Evolutionary conservation across 2,888 invertebrate genomes (phyloP).

Genomic region (Cantharis rufa): DNA sequence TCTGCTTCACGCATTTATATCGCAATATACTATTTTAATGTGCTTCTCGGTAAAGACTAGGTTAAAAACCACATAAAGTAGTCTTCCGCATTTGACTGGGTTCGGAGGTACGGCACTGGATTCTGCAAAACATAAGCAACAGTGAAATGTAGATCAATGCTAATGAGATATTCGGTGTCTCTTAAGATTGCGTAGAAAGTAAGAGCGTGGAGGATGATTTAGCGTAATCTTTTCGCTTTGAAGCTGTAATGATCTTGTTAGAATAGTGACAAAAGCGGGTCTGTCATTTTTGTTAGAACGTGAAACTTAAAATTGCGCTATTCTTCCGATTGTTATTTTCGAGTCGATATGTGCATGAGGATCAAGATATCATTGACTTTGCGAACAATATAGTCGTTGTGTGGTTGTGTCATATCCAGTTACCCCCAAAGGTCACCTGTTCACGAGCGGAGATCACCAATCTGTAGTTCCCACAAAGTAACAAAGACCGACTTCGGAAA

Average conservation of each 20-base stretch:
- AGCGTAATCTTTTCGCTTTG: not conserved
- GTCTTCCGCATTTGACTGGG: too few relatives aligned
- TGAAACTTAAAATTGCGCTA: not conserved
- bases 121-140: not conserved
- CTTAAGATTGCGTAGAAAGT: not conserved
- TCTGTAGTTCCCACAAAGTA: slow-evolving; percentile 48
- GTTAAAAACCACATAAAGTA: too few relatives aligned
- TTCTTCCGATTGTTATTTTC: slow-evolving; percentile 10
- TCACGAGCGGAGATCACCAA: slow-evolving; percentile 36
- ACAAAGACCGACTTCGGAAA: slow-evolving; percentile 47
- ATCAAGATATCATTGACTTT: slow-evolving; percentile 39
- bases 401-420: slow-evolving; percentile 46
- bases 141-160: not conserved
- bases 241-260: not conserved
- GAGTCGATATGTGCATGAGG: slow-evolving; percentile 23
- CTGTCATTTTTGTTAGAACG: not conserved
- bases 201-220: not conserved
- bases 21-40: too few relatives aligned
- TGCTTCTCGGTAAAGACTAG: too few relatives aligned
- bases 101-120: not conserved
- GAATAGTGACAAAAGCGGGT: not conserved
- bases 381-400: slow-evolving; percentile 50
- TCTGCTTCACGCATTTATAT: too few relatives aligned
- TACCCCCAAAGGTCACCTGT: slow-evolving; percentile 42
- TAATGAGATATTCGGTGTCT: not conserved